Evolutionary conservation across 2,888 invertebrate species (phyloP).

Genomic region (Lasioglossum pauxillum): DNA sequence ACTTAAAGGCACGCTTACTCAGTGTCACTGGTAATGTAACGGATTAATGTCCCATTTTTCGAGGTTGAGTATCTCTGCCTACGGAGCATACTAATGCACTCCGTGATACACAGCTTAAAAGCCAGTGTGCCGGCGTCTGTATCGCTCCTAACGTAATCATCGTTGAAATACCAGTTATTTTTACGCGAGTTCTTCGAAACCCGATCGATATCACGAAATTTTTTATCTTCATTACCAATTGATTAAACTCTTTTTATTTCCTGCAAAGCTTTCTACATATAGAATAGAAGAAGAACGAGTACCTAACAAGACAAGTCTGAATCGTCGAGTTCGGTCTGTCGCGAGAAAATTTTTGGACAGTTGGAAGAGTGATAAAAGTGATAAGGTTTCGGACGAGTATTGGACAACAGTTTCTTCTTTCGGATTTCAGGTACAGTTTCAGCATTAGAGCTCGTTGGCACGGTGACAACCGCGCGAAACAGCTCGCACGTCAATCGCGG

Average conservation of each 20-base stretch:
- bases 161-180: constrained; percentile 44
- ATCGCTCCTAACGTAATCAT: constrained; percentile 67
- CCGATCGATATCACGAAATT: neutral
- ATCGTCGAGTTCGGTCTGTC: neutral
- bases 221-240: neutral
- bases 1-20: constrained; percentile 73
- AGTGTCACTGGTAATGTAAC: constrained; percentile 73
- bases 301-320: neutral
- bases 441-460: constrained; percentile 40
- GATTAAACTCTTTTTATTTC: no score
- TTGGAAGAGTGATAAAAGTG: neutral
- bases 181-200: neutral
- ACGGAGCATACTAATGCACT: constrained; percentile 70
- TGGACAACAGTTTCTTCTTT: constrained; percentile 11
- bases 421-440: neutral
- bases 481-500: constrained; percentile 49
- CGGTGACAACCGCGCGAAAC: constrained; percentile 44
- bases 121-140: constrained; percentile 57
- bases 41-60: constrained; percentile 75
- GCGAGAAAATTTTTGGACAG: neutral
- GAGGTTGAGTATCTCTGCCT: constrained; percentile 69
- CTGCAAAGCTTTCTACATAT: neutral
- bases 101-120: constrained; percentile 56
- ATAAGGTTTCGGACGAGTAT: neutral
- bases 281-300: neutral